These are phyloP conservation scores for Gymnopithys bicolor DNA, from an alignment of 2,797 vertebrate genomes.

Conservation along the genomic window DNA sequence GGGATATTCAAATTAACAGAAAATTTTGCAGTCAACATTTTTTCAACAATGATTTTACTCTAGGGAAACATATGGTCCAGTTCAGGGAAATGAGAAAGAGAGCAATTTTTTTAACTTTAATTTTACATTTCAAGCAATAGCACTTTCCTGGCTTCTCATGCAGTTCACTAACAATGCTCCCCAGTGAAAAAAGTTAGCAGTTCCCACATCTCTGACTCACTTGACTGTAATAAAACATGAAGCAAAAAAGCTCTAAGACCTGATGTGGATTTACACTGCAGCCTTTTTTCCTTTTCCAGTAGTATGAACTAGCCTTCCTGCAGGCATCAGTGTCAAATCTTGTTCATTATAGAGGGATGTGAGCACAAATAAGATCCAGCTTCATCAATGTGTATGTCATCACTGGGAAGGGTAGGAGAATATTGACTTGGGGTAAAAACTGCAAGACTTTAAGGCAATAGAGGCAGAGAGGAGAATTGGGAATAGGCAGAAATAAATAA, in stretches of 20 bases:
- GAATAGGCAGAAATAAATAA: slow-evolving; percentile 17
- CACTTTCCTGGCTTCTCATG: slow-evolving; percentile 45
- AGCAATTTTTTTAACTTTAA: not conserved
- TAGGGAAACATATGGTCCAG: slow-evolving; percentile 16
- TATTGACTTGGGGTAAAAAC: not conserved
- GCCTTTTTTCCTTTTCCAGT: not conserved
- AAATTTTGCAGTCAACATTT: slow-evolving; percentile 37
- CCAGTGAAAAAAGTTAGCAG: not conserved
- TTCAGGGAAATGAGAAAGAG: slow-evolving; percentile 44
- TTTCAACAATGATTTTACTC: slow-evolving; percentile 37
- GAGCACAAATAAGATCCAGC: not conserved
- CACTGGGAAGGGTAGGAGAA: not conserved
- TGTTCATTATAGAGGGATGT: not conserved
- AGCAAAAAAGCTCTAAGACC: not conserved
- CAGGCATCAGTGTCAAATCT: not conserved
- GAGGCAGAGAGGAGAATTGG: not conserved
- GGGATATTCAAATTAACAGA: slow-evolving; percentile 38
- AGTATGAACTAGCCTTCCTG: not conserved
- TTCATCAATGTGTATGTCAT: not conserved
- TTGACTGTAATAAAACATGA: slow-evolving; percentile 5
- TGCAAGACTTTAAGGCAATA: not conserved
- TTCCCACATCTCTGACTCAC: not conserved
- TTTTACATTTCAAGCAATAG: slow-evolving; percentile 47
- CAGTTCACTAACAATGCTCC: slow-evolving; percentile 13
- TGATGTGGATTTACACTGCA: not conserved